Percentiles rank a stretch among this genome's conserved stretches.
Conservation (phyloP, 2,888 invertebrate genomes). For the Andrena marginata region DNA sequence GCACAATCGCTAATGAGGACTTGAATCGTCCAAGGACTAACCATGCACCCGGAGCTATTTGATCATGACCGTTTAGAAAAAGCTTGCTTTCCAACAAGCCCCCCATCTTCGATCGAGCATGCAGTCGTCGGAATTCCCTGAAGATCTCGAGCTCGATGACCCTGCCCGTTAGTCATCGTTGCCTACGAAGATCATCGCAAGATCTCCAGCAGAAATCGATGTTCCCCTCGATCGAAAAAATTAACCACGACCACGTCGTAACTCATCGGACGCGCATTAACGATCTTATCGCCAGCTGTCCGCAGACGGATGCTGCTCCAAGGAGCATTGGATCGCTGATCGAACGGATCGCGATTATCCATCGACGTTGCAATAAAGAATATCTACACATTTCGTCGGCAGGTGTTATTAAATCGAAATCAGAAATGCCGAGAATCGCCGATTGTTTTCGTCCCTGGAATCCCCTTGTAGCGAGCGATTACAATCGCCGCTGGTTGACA, state of each 20-base stretch:
- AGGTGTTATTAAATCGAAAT: background rate
- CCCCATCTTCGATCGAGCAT: background rate
- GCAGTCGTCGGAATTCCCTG: slow-evolving; percentile 4
- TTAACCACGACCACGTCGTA: background rate
- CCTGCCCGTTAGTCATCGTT: slow-evolving; percentile 1
- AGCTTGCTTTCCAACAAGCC: background rate
- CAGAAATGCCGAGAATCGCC: background rate
- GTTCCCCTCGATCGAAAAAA: background rate
- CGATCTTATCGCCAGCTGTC: background rate
- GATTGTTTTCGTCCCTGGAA: background rate
- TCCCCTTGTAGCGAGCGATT: background rate
- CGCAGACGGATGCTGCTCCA: slow-evolving; percentile 4
- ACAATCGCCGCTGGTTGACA: background rate
- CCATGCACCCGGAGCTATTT: background rate
- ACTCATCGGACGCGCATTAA: background rate
- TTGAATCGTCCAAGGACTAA: slow-evolving; percentile 9
- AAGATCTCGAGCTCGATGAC: slow-evolving; percentile 36
- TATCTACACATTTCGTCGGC: background rate
- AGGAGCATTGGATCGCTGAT: no score
- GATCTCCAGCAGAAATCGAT: background rate
- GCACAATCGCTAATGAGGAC: background rate
- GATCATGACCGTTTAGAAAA: background rate
- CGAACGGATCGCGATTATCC: no score
- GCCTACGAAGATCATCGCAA: background rate
- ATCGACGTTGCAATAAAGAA: no score